Base-by-base conservation (phyloP, 2,113 vertebrate genomes). In the Cyanoderma ruficeps region DNA sequence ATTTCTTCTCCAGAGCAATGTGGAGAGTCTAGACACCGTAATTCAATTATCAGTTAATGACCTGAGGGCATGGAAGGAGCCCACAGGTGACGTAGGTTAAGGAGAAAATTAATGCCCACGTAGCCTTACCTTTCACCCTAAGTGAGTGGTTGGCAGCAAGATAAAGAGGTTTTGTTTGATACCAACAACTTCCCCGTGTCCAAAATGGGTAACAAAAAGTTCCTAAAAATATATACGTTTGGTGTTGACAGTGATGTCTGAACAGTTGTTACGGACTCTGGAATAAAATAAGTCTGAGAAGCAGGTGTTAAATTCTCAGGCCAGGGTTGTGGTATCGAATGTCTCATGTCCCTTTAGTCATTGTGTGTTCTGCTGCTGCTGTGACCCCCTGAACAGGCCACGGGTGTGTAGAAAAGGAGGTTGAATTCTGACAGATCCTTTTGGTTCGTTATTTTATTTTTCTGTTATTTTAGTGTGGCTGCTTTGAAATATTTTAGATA, bases 21-120 rank as follows among this genome's bases (percentile, higher is more conserved):
- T 6, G 71, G 87, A 57, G 75, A 69, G 72, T 88, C 83, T 88
- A 86, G 89, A 90, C 47, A 6, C 25, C 46, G 61, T 94, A 88
- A 93, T 93, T 80, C 42, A 81, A 37, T 95, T 90, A 88, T 3
- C 7, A 2, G 55, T 55, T 89, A 64, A 89, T 33, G 70, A 65
- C 61, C 80, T 15, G 28, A 59, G 56, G 63, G 68, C 35, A 17
- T 1, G 47, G 74, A 60, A 81, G 39, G 70, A 89, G 20, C 56
- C 41, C 41, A n/a, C 41, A 37, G 47, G 23, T 83, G 86, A 44
- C 17, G 46, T 22, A 8, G 52, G 18, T 37, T 83, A 79, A 87
- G 65, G 41, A 89, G 78, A 50, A 53, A 27, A 76, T 61, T 15
- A 77, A 39, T 0, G 47, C 53, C 47, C 25, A 9, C 2, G 2